A percentile compares a stretch with the other conserved stretches of the same genome.
Conservation (phyloP, 1,140 invertebrate species). For the Bursaphelenchus mucronatus region DNA sequence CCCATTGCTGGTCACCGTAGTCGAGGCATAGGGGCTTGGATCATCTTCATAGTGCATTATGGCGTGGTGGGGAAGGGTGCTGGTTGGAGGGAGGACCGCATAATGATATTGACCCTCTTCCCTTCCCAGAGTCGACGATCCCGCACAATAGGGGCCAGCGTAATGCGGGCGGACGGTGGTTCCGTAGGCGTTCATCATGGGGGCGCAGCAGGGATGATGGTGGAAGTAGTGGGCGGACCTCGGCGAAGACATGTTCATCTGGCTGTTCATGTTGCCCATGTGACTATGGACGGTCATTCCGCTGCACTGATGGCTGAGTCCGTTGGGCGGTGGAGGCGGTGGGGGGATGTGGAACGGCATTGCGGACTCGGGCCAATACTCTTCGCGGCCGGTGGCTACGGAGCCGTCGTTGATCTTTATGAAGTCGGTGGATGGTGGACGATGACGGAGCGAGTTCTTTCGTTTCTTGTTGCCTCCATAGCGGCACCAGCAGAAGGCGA, state of each 20-base stretch:
- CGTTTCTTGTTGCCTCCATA: not conserved
- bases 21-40: constrained; percentile 10
- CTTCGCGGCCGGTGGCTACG: constrained; percentile 8
- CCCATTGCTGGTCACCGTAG: constrained; percentile 11
- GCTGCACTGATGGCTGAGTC: constrained; percentile 1
- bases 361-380: constrained; percentile 16
- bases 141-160: constrained; percentile 6
- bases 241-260: not conserved
- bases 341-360: constrained; percentile 19
- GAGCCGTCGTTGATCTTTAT: constrained; percentile 19
- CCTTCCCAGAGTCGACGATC: constrained; percentile 10
- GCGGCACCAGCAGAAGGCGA: constrained; percentile 1
- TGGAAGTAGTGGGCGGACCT: constrained; percentile 3
- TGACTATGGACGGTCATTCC: not conserved
- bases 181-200: constrained; percentile 2
- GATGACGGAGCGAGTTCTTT: not conserved
- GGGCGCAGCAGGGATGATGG: constrained; percentile 1
- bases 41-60: constrained; percentile 18
- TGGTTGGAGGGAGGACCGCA: not conserved
- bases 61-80: not conserved
- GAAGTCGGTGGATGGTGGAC: constrained; percentile 12
- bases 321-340: not conserved
- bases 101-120: constrained; percentile 17
- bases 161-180: not conserved
- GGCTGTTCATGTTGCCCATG: not conserved